These are phyloP conservation scores for Ctenopoma kingsleyae DNA, from an alignment of 2,797 vertebrate species.

Conservation along the genomic window DNA sequence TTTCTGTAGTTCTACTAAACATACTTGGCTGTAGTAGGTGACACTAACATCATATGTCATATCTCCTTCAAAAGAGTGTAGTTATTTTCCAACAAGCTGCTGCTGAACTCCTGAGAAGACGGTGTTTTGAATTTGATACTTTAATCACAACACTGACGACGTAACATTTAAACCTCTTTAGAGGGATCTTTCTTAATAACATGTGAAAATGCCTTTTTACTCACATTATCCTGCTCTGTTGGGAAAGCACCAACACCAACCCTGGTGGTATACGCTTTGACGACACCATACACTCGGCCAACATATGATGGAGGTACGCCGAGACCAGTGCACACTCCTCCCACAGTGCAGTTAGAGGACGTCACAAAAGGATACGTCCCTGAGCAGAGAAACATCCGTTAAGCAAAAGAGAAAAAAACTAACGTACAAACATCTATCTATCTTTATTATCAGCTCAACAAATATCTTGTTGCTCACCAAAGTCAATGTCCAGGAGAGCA, in stretches of 20 bases:
- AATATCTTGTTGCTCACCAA: slow-evolving; percentile 75
- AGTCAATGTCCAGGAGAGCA: slow-evolving; percentile 88
- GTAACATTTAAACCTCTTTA: background rate
- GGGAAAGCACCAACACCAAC: slow-evolving; percentile 89
- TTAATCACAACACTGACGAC: background rate
- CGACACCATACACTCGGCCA: slow-evolving; percentile 87
- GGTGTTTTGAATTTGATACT: slow-evolving; percentile 5
- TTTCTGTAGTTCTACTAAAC: too few species aligned
- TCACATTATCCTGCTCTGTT: slow-evolving; percentile 87
- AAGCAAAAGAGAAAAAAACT: background rate
- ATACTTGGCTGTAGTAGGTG: background rate
- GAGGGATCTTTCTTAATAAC: background rate
- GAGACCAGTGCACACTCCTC: slow-evolving; percentile 87
- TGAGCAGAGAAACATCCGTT: slow-evolving; percentile 45
- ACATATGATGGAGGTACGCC: slow-evolving; percentile 86
- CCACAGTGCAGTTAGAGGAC: slow-evolving; percentile 88
- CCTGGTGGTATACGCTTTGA: slow-evolving; percentile 88
- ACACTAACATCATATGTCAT: too few species aligned
- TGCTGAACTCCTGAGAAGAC: background rate
- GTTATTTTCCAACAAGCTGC: slow-evolving; percentile 3
- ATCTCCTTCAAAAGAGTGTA: too few species aligned
- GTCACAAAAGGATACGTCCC: slow-evolving; percentile 90
- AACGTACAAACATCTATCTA: background rate
- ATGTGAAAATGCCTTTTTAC: slow-evolving; percentile 25
- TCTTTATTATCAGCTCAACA: background rate